phyloP scores from a whole-genome alignment of 2,888 invertebrate species.

The Apodemia arnacis region DNA sequence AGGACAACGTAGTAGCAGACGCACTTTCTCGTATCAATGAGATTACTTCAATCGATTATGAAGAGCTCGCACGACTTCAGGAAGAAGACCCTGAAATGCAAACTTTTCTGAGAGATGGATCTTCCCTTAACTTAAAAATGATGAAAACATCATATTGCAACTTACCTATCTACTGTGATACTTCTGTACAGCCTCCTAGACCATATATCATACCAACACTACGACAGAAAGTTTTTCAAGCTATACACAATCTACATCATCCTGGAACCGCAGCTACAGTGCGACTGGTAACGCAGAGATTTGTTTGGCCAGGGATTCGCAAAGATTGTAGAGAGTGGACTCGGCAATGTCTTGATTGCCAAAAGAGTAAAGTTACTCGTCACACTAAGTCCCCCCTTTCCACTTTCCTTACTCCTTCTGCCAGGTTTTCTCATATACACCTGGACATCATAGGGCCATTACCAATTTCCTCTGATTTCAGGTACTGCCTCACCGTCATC shows the following conservation, averaged over 20 bases:
- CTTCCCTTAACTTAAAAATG: constrained; percentile 58
- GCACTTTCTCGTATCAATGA: constrained; percentile 80
- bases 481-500: constrained; percentile 87
- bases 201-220: constrained; percentile 44
- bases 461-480: constrained; percentile 74
- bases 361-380: constrained; percentile 84
- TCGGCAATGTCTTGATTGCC: constrained; percentile 85
- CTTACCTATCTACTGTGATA: constrained; percentile 36
- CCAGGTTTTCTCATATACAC: constrained; percentile 21
- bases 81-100: constrained; percentile 67
- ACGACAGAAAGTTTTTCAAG: constrained; percentile 10
- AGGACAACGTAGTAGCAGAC: constrained; percentile 86
- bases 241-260: neutral
- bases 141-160: constrained; percentile 22
- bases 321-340: constrained; percentile 80
- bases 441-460: constrained; percentile 18
- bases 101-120: constrained; percentile 34
- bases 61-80: constrained; percentile 63
- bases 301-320: constrained; percentile 11
- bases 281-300: constrained; percentile 22
- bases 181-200: constrained; percentile 26
- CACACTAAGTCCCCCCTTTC: constrained; percentile 10
- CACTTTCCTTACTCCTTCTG: constrained; percentile 12
- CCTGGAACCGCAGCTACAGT: constrained; percentile 13
- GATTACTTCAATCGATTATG: constrained; percentile 64